A percentile compares a stretch with the other conserved stretches of the same genome.
Conservation (phyloP, 2,888 invertebrate genomes). For the Pheosia gnoma region DNA sequence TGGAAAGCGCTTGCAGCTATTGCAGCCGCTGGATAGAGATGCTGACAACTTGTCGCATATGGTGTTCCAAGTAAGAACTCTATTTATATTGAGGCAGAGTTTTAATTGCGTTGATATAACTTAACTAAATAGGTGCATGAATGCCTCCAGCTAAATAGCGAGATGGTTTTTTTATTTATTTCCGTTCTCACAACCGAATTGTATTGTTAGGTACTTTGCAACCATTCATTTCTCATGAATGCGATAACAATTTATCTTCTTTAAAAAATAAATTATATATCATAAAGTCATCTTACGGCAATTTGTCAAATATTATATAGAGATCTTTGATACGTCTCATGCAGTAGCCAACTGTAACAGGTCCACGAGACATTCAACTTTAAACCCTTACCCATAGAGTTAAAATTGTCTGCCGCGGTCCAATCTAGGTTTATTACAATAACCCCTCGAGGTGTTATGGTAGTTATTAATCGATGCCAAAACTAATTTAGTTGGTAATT, state of each 20-base stretch:
- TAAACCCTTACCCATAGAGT: conserved; percentile 12
- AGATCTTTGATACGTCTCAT: conserved; percentile 20
- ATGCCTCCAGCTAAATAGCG: too few species aligned
- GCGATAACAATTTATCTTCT: conserved; percentile 28
- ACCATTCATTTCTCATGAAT: conserved; percentile 13
- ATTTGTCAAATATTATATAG: conserved; percentile 34
- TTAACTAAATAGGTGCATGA: too few species aligned
- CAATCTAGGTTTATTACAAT: conserved; percentile 22
- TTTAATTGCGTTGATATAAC: too few species aligned
- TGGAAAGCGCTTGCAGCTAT: conserved; percentile 91
- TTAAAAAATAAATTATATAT: conserved; percentile 28
- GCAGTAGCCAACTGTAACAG: conserved; percentile 8
- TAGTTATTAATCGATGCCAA: conserved; percentile 39
- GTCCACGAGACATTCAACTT: conserved; percentile 8
- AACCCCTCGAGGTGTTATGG: conserved; percentile 30
- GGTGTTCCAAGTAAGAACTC: conserved; percentile 90
- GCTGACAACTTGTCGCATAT: conserved; percentile 93
- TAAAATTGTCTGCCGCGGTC: not conserved
- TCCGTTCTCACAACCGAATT: conserved; percentile 21
- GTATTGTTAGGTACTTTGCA: conserved; percentile 17
- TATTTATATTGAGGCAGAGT: not conserved
- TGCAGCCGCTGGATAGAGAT: conserved; percentile 93
- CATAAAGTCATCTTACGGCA: conserved; percentile 28
- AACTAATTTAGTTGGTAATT: conserved; percentile 38
- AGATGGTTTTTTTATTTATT: conserved; percentile 4